Conservation (phyloP, 1,140 invertebrate genomes). For the Pomacea maculata region DNA sequence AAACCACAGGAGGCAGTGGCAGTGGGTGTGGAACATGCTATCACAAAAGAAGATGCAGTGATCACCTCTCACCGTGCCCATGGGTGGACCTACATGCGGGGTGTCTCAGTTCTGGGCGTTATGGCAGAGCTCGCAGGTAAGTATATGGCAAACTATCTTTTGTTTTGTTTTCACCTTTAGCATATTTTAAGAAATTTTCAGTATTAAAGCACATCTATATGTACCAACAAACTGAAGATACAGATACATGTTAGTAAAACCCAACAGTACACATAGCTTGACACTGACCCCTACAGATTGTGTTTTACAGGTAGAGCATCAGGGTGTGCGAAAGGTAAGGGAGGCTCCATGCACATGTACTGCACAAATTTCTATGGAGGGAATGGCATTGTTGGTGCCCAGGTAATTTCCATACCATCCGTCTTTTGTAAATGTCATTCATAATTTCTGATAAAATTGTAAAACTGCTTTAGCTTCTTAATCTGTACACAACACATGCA, state of each 20-base stretch:
- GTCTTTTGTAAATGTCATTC: no score
- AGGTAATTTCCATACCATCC: conserved; percentile 70
- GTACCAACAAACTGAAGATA: no score
- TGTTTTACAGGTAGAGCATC: conserved; percentile 69
- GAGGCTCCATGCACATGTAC: conserved; percentile 76
- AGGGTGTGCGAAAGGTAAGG: conserved; percentile 94
- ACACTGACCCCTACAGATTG: no score
- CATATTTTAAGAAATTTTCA: not conserved
- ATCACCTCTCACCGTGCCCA: conserved; percentile 98
- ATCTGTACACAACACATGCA: no score
- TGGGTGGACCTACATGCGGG: conserved; percentile 95
- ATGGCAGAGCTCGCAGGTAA: conserved; percentile 74
- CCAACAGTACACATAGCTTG: no score
- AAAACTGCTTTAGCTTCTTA: no score
- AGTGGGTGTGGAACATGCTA: conserved; percentile 87
- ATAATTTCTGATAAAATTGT: no score
- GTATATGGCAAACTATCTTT: conserved; percentile 59
- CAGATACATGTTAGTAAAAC: no score
- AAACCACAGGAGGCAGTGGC: conserved; percentile 76
- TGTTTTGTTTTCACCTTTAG: not conserved
- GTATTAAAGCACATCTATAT: not conserved
- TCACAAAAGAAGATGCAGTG: conserved; percentile 84
- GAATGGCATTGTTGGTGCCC: conserved; percentile 98
- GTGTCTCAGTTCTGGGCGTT: conserved; percentile 79
- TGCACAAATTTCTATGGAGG: conserved; percentile 93